Conservation (phyloP, 2,888 invertebrate genomes). For the Dryadula phaetusa region DNA sequence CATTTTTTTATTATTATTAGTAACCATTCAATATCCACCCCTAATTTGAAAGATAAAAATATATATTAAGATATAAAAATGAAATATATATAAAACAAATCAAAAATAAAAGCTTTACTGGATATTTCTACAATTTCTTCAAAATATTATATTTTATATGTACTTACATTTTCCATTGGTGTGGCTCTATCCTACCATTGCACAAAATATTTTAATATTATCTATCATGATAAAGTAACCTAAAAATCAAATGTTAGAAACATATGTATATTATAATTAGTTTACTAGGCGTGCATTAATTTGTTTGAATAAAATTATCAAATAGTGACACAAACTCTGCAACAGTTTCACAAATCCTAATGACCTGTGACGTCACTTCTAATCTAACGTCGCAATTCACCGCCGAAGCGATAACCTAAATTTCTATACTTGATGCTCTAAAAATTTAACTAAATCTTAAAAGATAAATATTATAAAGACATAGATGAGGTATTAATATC, state of each 20-base stretch:
- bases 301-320: constrained; percentile 25
- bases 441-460: constrained; percentile 54
- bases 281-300: neutral
- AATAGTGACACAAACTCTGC: constrained; percentile 47
- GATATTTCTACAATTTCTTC: no score
- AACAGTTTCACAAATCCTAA: constrained; percentile 41
- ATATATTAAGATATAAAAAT: no score
- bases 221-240: neutral
- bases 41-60: neutral
- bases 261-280: neutral
- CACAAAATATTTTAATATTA: neutral
- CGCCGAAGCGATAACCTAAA: constrained; percentile 76
- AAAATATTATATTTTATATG: no score
- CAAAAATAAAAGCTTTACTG: neutral
- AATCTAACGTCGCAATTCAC: constrained; percentile 65
- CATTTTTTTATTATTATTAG: no score
- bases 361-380: constrained; percentile 65
- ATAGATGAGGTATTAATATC: no score
- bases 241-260: neutral
- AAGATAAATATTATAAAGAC: neutral
- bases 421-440: constrained; percentile 58
- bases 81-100: no score
- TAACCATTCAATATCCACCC: no score
- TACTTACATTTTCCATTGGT: no score
- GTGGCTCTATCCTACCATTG: no score